These are phyloP conservation scores for Drosophila percnosoma DNA, from an alignment of 2,888 invertebrate species.

Conservation along the genomic window DNA sequence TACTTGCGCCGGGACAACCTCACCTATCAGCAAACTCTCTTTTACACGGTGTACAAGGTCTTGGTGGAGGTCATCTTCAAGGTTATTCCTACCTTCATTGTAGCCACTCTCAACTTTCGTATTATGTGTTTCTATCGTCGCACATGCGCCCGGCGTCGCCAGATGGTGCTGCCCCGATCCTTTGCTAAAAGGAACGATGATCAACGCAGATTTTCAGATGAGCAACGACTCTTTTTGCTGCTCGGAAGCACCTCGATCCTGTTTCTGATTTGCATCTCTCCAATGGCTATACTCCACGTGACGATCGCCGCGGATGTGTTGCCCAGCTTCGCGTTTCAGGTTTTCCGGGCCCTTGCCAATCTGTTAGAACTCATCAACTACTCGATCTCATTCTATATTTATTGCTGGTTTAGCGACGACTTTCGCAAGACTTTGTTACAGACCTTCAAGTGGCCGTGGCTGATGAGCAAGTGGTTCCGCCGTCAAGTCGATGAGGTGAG, in stretches of 20 bases:
- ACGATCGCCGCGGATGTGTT: conserved; percentile 88
- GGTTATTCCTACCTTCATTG: conserved; percentile 88
- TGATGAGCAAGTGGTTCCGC: conserved; percentile 78
- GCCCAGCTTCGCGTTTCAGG: conserved; percentile 88
- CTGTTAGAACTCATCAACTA: conserved; percentile 91
- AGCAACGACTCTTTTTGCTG: conserved; percentile 88
- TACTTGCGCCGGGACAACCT: conserved; percentile 87
- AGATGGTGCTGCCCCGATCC: conserved; percentile 87
- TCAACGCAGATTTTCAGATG: conserved; percentile 89
- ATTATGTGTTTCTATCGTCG: conserved; percentile 89
- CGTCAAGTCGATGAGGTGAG: conserved; percentile 83
- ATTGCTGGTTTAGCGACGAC: conserved; percentile 91
- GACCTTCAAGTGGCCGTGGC: conserved; percentile 87
- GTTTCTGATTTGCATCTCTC: conserved; percentile 89
- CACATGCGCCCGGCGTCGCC: conserved; percentile 88
- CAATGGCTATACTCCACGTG: conserved; percentile 90
- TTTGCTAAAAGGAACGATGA: conserved; percentile 87
- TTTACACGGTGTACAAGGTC: conserved; percentile 88
- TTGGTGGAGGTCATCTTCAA: conserved; percentile 88
- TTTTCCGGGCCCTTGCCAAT: conserved; percentile 90
- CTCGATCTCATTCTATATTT: conserved; percentile 92
- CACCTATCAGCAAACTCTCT: conserved; percentile 85
- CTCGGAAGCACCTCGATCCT: conserved; percentile 88
- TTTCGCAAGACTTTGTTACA: conserved; percentile 89
- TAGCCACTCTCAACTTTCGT: conserved; percentile 88